Base-by-base conservation (phyloP, 2,113 vertebrate genomes). In the Bagarius yarrelli region DNA sequence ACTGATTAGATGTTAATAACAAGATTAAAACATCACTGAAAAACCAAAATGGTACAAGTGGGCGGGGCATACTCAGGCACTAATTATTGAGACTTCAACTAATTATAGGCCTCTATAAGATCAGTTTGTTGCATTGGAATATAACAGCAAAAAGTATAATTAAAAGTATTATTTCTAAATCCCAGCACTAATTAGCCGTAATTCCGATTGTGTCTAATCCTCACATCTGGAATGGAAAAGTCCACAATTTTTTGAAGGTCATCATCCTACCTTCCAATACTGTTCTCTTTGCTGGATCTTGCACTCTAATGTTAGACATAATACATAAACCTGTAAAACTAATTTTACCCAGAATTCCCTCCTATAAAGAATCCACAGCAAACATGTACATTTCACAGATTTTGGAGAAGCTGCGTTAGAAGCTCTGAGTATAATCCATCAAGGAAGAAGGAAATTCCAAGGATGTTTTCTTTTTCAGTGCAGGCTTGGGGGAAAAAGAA, bases 401-500 rank as follows among this genome's bases (percentile, higher is more conserved):
- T 55, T 40, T 23, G 18, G 23, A 12, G 6, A 47, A 12, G 9
- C 14, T 80, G 30, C 14, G 36, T 59, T 9, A 21, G 30, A 34
- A 27, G 55, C 13, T 2, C 66, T 70, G 64, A 50, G 18, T 30
- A 50, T 71, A 80, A 59, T 71, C 55, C 78, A 71, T 80, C 66
- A 80, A 80, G 36, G 36, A 40, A 4, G 36, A 40, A 71, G 66
- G 66, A 80, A 70, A 79, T 79, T 57, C 78, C 52, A 44, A n/a
- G 53, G 64, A 70, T 79, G 66, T 47, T 57, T 79, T 30, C 30
- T 44, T 79, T 30, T 66, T 21, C 52, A 25, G 11, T 4, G 5
- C 36, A 19, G 63, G 19, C 25, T 34, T 0, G 8, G 30, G 52
- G 52, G 44, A 70, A 32, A 56, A 40, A 59, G 25, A 80, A 23